Conservation (phyloP, 2,113 vertebrate species). For the Cariama cristata region DNA sequence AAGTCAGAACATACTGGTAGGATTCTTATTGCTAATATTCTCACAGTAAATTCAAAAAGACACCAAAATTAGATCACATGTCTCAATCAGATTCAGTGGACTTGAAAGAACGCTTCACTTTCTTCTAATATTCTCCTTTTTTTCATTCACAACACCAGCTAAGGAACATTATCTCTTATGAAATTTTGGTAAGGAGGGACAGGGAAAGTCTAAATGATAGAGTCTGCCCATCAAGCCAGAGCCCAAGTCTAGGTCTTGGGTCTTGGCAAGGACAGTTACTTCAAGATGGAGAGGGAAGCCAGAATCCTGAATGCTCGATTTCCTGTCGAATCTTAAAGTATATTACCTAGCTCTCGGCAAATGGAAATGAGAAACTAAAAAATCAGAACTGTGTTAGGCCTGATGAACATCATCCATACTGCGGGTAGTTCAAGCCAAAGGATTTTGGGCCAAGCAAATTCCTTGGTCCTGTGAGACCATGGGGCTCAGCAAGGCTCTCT, state of each 20-base stretch:
- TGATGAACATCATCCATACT: neutral
- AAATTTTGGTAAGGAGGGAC: neutral
- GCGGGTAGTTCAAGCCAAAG: neutral
- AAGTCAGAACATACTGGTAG: neutral
- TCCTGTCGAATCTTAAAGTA: neutral
- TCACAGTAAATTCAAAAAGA: neutral
- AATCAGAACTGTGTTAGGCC: neutral
- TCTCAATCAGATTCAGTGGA: neutral
- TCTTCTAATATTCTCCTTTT: neutral
- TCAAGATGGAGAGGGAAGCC: neutral
- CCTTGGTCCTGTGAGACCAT: neutral
- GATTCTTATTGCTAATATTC: neutral
- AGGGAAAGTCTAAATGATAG: neutral
- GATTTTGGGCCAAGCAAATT: neutral
- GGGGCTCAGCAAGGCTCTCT: fast-evolving
- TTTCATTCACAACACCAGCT: neutral
- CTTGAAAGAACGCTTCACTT: neutral
- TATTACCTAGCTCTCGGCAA: neutral
- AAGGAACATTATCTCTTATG: neutral
- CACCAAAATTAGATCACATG: neutral
- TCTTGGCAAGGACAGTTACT: neutral
- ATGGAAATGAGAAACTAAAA: neutral
- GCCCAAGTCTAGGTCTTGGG: neutral
- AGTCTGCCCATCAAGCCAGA: neutral
- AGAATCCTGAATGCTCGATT: neutral